Base-by-base conservation (phyloP, 2,888 invertebrate species). In the Drosophila longiperda region DNA sequence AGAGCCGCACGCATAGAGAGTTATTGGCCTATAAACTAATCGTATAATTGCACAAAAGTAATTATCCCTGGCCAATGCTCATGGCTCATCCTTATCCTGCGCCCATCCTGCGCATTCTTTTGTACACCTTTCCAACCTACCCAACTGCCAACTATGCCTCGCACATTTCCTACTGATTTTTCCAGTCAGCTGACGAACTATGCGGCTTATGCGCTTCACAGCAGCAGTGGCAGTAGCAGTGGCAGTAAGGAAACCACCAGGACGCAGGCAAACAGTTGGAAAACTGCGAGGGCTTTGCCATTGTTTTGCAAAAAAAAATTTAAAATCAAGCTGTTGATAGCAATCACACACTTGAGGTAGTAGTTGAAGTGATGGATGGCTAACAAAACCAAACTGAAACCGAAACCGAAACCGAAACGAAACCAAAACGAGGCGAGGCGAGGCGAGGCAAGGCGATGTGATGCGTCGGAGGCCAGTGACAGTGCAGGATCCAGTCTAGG, bases 11-110 rank as follows among this genome's bases (percentile, higher is more conserved):
- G 73, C 65, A 86, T 90, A 81, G 82, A 83, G 79, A 91, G 76
- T 80, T 90, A 89, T 90, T 91, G 90, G 90, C 88, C 91, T 91
- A 91, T 90, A 90, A 91, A 90, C 77, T 90, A 91, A 91, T 91
- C 91, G 87, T 69, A 87, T 91, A 91, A 91, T 90, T 89, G 89
- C 76, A 86, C 80, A 83, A 76, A 86, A 88, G 89, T 86, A 87
- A 90, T 87, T 90, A 87, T 83, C 66, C 71, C 66, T 58, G 65
- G 57, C 59, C 54, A n/a, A 70, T 59, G 59, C 45, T 36, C 40
- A 45, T 17, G 72, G 72, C 77, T 69, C 72, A 83, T 75, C 72
- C 81, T 70, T 32, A 68, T 66, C 58, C 64, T 61, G 63, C 34
- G 53, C 59, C 67, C 53, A 64, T 67, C 66, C 69, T 53, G 49